phyloP scores from a whole-genome alignment of 2,888 invertebrate genomes.

The Cryptocheilus praepositus region DNA sequence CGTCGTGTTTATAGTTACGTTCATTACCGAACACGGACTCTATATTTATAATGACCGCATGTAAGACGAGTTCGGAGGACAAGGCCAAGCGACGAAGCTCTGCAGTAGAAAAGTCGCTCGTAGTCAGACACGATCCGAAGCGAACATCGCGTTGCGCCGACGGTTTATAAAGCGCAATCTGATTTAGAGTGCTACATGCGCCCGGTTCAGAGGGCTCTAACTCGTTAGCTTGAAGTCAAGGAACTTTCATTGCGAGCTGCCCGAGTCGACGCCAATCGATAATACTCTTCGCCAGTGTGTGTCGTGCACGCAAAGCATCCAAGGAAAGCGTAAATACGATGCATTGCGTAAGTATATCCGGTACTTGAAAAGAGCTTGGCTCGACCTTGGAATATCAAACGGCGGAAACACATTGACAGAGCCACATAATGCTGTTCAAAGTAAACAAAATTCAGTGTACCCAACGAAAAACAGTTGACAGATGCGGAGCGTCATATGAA shows the following conservation, averaged over 20 bases:
- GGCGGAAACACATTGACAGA: neutral
- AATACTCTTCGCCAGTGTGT: constrained; percentile 34
- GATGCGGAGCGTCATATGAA: no score
- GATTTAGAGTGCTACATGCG: no score
- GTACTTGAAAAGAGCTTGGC: constrained; percentile 14
- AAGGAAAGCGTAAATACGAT: constrained; percentile 38
- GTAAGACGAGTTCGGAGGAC: no score
- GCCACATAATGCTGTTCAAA: neutral
- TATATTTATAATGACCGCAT: no score
- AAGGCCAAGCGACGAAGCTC: neutral
- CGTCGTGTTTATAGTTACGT: neutral
- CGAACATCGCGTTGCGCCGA: neutral
- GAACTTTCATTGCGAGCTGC: constrained; percentile 34
- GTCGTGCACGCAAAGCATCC: constrained; percentile 14
- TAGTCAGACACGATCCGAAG: neutral
- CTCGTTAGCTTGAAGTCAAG: constrained; percentile 31
- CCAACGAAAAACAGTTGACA: no score
- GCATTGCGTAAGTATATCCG: constrained; percentile 52
- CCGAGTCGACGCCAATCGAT: constrained; percentile 35
- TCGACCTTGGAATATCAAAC: constrained; percentile 18
- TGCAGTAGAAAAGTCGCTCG: neutral
- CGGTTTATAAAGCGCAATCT: neutral
- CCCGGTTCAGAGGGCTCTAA: neutral
- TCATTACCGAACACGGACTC: no score
- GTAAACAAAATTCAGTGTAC: constrained; percentile 1